phyloP scores from a whole-genome alignment of 2,888 invertebrate genomes.

The Limnephilus lunatus region DNA sequence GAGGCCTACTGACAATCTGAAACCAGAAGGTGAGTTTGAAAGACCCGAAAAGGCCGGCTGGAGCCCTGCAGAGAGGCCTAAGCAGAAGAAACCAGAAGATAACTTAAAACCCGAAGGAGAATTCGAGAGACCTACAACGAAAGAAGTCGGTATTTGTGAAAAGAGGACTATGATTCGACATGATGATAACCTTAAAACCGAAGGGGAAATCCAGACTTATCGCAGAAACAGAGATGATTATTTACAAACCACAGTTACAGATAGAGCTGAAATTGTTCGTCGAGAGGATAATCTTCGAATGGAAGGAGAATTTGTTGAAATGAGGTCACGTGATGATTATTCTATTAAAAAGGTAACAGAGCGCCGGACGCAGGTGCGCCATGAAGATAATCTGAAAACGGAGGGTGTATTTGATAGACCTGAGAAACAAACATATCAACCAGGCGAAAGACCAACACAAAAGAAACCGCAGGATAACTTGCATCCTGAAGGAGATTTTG shows the following conservation, averaged over 20 bases:
- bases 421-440: conserved; percentile 71
- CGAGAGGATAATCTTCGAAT: conserved; percentile 74
- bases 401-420: conserved; percentile 76
- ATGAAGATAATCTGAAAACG: conserved; percentile 78
- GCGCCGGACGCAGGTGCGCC: conserved; percentile 78
- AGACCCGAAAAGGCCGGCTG: conserved; percentile 72
- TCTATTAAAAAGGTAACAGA: conserved; percentile 72
- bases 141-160: conserved; percentile 74
- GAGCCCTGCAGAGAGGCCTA: conserved; percentile 76
- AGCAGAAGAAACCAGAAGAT: conserved; percentile 75
- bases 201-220: conserved; percentile 76
- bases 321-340: conserved; percentile 73
- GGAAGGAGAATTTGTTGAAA: conserved; percentile 79
- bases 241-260: conserved; percentile 68
- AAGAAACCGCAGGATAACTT: conserved; percentile 74
- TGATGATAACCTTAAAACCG: conserved; percentile 78
- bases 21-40: conserved; percentile 79
- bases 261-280: conserved; percentile 73
- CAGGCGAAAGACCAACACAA: conserved; percentile 72
- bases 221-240: conserved; percentile 72
- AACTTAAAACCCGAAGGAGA: conserved; percentile 77
- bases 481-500: conserved; percentile 78
- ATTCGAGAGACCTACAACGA: conserved; percentile 77
- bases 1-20: conserved; percentile 73
- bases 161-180: conserved; percentile 73